A percentile compares a stretch with the other conserved stretches of the same genome.
Conservation (phyloP, 2,797 vertebrate species). For the Dermochelys coriacea region DNA sequence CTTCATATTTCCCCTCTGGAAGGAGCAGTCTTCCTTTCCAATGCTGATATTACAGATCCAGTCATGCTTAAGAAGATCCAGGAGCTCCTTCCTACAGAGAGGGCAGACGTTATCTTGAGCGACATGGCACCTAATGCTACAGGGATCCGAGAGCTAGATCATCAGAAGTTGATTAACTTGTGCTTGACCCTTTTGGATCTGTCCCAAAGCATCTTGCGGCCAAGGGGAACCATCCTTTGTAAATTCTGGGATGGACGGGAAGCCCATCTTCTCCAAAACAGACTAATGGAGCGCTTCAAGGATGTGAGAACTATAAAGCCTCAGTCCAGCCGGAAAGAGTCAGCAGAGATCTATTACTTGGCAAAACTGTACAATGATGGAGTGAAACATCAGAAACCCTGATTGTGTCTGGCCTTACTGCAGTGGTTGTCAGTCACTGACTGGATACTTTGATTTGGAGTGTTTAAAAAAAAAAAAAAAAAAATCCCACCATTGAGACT, state of each 20-base stretch:
- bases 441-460: background rate
- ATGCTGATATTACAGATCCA: slow-evolving; percentile 84
- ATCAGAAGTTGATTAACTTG: slow-evolving; percentile 86
- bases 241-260: slow-evolving; percentile 94
- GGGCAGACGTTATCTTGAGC: slow-evolving; percentile 90
- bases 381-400: background rate
- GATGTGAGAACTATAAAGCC: slow-evolving; percentile 88
- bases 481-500: background rate
- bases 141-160: slow-evolving; percentile 91
- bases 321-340: slow-evolving; percentile 92
- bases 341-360: slow-evolving; percentile 90
- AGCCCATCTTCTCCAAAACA: slow-evolving; percentile 81
- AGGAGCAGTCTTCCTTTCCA: slow-evolving; percentile 89
- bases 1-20: slow-evolving; percentile 86
- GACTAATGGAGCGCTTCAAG: slow-evolving; percentile 83
- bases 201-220: slow-evolving; percentile 81
- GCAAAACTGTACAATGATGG: slow-evolving; percentile 83
- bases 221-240: slow-evolving; percentile 88
- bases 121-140: slow-evolving; percentile 97
- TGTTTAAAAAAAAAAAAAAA: background rate
- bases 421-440: background rate
- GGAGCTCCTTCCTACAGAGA: slow-evolving; percentile 85
- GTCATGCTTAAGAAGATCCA: slow-evolving; percentile 79
- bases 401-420: background rate
- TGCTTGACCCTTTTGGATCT: slow-evolving; percentile 87